phyloP scores from a whole-genome alignment of 2,797 vertebrate genomes.

The Alfaro cultratus region DNA sequence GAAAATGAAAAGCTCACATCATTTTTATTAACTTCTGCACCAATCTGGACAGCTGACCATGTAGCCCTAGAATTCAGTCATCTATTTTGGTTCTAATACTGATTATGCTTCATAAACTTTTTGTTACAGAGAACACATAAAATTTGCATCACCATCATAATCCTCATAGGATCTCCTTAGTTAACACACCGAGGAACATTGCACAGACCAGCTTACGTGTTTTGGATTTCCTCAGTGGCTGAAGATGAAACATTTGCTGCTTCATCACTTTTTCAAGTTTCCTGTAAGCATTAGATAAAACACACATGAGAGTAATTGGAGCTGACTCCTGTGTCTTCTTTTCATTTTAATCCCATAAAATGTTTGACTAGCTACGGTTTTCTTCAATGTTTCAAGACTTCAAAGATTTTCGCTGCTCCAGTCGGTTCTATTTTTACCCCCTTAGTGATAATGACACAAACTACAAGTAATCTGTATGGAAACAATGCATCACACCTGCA shows the following conservation, averaged over 20 bases:
- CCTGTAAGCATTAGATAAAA: slow-evolving; percentile 28
- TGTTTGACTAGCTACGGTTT: not conserved
- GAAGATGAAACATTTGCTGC: slow-evolving; percentile 28
- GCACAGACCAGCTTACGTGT: slow-evolving; percentile 9
- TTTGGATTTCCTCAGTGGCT: slow-evolving; percentile 21
- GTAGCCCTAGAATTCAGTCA: not conserved
- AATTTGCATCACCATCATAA: not conserved
- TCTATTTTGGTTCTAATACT: not conserved
- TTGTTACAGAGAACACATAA: not conserved
- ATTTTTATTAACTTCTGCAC: not conserved
- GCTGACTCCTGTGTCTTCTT: slow-evolving; percentile 9
- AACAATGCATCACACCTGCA: slow-evolving; percentile 10
- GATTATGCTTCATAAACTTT: not conserved
- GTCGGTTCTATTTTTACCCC: not conserved
- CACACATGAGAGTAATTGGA: slow-evolving; percentile 26
- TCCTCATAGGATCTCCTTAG: slow-evolving; percentile 3
- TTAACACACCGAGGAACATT: not conserved
- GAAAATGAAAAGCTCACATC: not conserved
- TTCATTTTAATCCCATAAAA: slow-evolving; percentile 9
- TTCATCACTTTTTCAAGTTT: slow-evolving; percentile 10
- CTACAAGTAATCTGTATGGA: not conserved
- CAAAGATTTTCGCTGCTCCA: not conserved
- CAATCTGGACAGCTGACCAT: not conserved
- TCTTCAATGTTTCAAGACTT: not conserved
- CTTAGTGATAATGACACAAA: not conserved